These are phyloP conservation scores for Homarus americanus DNA, from an alignment of 1,140 invertebrate genomes.

Conservation along the genomic window DNA sequence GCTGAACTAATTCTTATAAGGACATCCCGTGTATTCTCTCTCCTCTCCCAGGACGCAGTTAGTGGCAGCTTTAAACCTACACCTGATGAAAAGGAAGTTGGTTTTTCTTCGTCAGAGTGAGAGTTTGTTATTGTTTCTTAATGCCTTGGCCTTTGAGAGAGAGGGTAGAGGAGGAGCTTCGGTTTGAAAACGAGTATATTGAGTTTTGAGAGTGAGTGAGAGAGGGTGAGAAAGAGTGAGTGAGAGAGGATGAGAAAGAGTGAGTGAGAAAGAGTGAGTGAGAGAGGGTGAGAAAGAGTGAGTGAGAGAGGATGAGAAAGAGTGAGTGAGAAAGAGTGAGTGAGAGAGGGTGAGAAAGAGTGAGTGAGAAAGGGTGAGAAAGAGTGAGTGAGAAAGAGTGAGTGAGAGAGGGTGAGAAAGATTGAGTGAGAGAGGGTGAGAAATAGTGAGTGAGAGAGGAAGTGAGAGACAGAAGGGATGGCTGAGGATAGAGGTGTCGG, in stretches of 20 bases:
- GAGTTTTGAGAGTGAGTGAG: not conserved
- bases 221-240: too few species aligned
- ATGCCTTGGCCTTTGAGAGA: not conserved
- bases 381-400: too few species aligned
- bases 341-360: not conserved
- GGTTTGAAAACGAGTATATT: not conserved
- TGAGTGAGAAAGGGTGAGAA: not conserved
- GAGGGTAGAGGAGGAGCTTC: too few species aligned
- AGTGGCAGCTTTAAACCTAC: constrained; percentile 3
- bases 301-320: too few species aligned
- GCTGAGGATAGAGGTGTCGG: too few species aligned
- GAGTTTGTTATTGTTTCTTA: not conserved
- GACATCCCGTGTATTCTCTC: not conserved
- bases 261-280: too few species aligned
- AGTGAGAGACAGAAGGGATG: too few species aligned
- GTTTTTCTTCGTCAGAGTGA: not conserved
- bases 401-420: too few species aligned
- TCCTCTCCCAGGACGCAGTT: not conserved
- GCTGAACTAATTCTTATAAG: not conserved
- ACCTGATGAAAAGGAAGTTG: not conserved
- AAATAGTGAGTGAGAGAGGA: too few species aligned
- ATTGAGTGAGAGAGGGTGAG: too few species aligned
- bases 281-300: too few species aligned
- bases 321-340: not conserved
- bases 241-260: too few species aligned